These are phyloP conservation scores for Clinocottus analis DNA, from an alignment of 2,113 vertebrate genomes.

Conservation along the genomic window DNA sequence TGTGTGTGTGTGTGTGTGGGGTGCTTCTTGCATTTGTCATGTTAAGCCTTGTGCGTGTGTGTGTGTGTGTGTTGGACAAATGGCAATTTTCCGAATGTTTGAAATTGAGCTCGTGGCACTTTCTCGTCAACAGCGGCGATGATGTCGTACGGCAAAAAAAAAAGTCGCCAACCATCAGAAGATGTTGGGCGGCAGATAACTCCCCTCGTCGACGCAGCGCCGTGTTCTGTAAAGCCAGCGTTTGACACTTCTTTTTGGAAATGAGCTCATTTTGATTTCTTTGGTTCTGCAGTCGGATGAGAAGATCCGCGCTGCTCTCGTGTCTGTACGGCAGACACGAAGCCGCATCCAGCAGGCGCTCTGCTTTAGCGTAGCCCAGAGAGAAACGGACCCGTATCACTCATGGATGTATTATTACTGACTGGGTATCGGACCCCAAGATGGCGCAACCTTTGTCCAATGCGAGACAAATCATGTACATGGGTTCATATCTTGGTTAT, in stretches of 20 bases:
- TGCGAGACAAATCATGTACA: too few species aligned
- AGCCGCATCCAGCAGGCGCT: background rate
- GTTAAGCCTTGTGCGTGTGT: too few species aligned
- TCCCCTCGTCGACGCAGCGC: background rate
- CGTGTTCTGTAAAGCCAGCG: background rate
- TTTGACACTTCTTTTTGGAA: background rate
- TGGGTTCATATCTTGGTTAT: too few species aligned
- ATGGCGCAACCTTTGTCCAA: too few species aligned
- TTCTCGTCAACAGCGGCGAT: background rate
- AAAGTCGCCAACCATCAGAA: background rate
- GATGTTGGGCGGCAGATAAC: background rate
- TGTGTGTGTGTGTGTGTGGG: background rate
- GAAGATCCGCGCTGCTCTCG: background rate
- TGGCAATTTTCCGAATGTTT: slow-evolving; percentile 4
- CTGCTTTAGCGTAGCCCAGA: background rate
- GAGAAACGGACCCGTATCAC: background rate
- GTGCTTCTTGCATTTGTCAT: too few species aligned
- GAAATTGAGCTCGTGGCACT: background rate
- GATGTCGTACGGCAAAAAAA: background rate
- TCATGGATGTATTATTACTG: too few species aligned
- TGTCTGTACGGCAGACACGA: background rate
- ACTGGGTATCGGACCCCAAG: too few species aligned
- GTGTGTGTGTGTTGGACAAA: background rate
- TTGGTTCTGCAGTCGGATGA: background rate
- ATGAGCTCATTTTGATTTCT: background rate